Conservation (phyloP, 2,888 invertebrate genomes). For the Epiblema foenella region DNA sequence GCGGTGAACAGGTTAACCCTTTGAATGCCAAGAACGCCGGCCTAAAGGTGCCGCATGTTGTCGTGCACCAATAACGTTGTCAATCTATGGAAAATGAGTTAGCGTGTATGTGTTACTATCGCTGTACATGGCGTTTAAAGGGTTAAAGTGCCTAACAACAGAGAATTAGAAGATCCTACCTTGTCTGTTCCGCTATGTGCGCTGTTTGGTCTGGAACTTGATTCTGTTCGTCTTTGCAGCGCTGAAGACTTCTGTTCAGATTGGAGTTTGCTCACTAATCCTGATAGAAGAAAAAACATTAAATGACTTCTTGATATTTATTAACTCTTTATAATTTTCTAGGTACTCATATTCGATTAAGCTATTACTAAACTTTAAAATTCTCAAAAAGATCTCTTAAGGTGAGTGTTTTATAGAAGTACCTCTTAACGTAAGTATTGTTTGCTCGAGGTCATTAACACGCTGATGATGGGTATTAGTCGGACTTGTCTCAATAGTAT, state of each 20-base stretch:
- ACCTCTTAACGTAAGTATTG: conserved; percentile 80
- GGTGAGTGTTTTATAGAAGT: conserved; percentile 22
- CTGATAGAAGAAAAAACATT: conserved; percentile 53
- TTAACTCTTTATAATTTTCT: neutral
- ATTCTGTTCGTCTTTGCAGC: conserved; percentile 61
- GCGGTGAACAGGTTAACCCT: no score
- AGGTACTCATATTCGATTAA: neutral
- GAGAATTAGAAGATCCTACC: conserved; percentile 52
- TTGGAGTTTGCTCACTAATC: conserved; percentile 75
- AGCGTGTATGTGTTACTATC: no score
- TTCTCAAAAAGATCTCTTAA: neutral
- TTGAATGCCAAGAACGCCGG: no score
- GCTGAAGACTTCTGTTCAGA: conserved; percentile 68
- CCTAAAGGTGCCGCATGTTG: no score
- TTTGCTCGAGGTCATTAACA: conserved; percentile 79
- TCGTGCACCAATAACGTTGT: no score
- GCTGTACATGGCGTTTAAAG: no score
- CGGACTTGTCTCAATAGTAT: conserved; percentile 62
- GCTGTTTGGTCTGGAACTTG: conserved; percentile 69
- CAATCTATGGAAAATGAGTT: no score
- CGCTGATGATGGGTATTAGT: conserved; percentile 65
- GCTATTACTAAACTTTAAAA: neutral
- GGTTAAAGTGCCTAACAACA: neutral
- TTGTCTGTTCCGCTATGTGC: conserved; percentile 69
- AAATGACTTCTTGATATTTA: neutral